Evolutionary conservation across 1,140 invertebrate species (phyloP).

Genomic region (Aphaenogaster ashmeadi): DNA sequence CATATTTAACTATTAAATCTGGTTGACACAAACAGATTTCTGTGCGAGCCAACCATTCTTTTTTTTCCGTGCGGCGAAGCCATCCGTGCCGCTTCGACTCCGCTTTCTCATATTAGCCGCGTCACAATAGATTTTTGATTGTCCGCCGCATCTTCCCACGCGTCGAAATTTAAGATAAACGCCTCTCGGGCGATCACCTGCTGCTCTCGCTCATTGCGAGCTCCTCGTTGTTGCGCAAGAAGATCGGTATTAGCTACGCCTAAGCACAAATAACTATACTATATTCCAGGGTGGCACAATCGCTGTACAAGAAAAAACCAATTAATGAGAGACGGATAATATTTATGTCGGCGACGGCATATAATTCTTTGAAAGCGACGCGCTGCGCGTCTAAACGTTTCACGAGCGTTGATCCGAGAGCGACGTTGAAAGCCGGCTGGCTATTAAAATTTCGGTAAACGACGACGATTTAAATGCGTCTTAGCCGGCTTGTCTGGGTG

Average conservation of each 20-base stretch:
- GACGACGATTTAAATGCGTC: conserved; percentile 39
- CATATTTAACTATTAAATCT: too few relatives aligned
- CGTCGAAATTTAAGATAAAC: conserved; percentile 21
- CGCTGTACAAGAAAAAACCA: background rate
- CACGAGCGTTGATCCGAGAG: conserved; percentile 7
- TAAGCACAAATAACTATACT: background rate
- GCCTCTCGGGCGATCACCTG: background rate
- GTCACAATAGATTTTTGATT: background rate
- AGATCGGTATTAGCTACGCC: conserved; percentile 26
- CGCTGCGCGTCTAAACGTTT: background rate
- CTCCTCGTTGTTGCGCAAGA: background rate
- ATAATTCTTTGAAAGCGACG: background rate
- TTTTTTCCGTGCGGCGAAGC: background rate
- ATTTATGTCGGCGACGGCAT: conserved; percentile 1
- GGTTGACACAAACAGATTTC: too few relatives aligned
- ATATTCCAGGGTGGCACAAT: background rate
- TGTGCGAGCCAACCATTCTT: too few relatives aligned
- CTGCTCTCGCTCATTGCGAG: background rate
- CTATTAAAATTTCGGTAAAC: conserved; percentile 21
- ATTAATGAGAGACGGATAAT: background rate
- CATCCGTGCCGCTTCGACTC: background rate
- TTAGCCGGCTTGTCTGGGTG: background rate
- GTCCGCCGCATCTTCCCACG: background rate
- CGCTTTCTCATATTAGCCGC: background rate
- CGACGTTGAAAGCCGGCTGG: conserved; percentile 19